Evolutionary conservation across 2,113 vertebrate species (phyloP).

Genomic region (Zosterops pallidus): DNA sequence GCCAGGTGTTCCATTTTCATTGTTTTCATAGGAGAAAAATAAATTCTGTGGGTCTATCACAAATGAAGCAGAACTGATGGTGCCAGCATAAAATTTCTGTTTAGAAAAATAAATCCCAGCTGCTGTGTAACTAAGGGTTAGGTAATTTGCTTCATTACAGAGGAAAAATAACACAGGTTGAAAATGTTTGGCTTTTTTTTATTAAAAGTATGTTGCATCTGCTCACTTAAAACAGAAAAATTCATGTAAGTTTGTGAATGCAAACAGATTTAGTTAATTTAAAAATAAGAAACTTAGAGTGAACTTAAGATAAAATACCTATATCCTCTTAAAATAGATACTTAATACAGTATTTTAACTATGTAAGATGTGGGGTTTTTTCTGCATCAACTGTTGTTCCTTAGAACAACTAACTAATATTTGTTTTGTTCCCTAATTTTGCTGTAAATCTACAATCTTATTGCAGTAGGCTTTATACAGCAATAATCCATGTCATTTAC

Average conservation of each 20-base stretch:
- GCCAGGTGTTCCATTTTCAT: constrained; percentile 54
- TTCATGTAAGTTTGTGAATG: neutral
- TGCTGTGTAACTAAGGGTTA: constrained; percentile 32
- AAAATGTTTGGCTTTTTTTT: neutral
- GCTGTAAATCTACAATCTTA: neutral
- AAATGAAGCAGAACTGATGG: constrained; percentile 73
- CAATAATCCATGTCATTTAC: neutral
- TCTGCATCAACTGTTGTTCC: neutral
- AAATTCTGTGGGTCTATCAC: neutral
- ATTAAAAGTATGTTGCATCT: neutral
- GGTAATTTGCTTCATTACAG: neutral
- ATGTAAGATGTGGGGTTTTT: neutral
- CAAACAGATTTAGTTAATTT: neutral
- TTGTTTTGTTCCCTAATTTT: neutral
- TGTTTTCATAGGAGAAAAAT: constrained; percentile 10
- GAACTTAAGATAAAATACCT: neutral
- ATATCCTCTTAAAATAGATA: neutral
- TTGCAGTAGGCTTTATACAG: neutral
- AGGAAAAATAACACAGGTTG: neutral
- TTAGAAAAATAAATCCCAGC: constrained; percentile 61
- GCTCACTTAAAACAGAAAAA: neutral
- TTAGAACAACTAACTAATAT: neutral
- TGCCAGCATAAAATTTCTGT: constrained; percentile 40
- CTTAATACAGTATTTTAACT: neutral
- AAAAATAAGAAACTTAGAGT: neutral